Base-by-base conservation (phyloP, 53 echinoderm and acorn worm genomes). In the Holothuria scabra region DNA sequence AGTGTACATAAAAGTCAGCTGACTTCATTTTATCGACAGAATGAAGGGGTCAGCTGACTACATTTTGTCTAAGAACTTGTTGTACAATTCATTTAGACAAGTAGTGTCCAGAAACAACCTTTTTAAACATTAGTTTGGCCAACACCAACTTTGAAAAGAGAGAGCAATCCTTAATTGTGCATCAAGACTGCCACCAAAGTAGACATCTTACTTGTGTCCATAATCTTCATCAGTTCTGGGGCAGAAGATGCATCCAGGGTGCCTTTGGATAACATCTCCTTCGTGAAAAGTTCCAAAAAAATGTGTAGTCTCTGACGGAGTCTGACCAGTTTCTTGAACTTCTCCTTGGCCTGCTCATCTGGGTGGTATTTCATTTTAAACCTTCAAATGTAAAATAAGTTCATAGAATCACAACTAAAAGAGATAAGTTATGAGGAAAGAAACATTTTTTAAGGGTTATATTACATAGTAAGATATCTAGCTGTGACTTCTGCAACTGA, bases 331-430 rank as follows among this genome's bases (percentile, higher is more conserved):
- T 37, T 71, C 34, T 94, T 92, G 2, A 65, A 82, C 65, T 92
- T 74, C 68, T 83, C 71, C 71, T 84, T 82, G 22, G 86, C 89
- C 3, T 85, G 81, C 46, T 94, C 94, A 28, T 94, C 94, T 1
- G 97, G 97, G 80, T 92, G 90, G 76, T 97, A 97, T 74, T 97
- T 97, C 56, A 86, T 56, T 21, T 90, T 90, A 59, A 97, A 97
- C 97, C 97, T 96, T 49, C 44, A 5, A 41, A 41, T 41, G 41
- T 41, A 41, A 41, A 41, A 5, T 41, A 41, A 41, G 69, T 41
- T 2, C 41, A 41, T 10, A 0, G 41, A 41, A 41, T 41, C 10
- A 41, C 41, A 35, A 14, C 26, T 82, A 20, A 28, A 64, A 22
- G n/a, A 29, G 41, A 32, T 21, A 7, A 29, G 29, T 37, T 23